Percentiles rank a stretch among this genome's conserved stretches.
Conservation (phyloP, 2,888 invertebrate species). For the Drosophila multiciliata region DNA sequence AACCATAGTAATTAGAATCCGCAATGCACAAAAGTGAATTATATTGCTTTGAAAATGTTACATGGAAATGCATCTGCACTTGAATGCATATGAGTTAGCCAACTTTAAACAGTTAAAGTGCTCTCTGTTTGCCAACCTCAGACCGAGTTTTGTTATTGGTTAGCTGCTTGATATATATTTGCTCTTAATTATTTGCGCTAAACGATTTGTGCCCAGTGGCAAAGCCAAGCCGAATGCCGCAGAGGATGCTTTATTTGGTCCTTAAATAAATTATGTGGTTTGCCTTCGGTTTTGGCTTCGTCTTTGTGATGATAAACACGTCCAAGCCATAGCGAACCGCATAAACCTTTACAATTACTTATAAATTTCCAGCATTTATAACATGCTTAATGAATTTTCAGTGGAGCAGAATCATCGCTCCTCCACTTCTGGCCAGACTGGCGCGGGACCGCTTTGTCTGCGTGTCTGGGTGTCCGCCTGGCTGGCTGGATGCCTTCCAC, state of each 20-base stretch:
- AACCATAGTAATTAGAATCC: slow-evolving; percentile 55
- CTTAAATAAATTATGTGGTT: slow-evolving; percentile 71
- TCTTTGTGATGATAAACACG: slow-evolving; percentile 73
- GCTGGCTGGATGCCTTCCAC: slow-evolving; percentile 38
- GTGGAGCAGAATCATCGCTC: slow-evolving; percentile 53
- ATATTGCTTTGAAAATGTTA: slow-evolving; percentile 51
- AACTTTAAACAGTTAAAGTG: slow-evolving; percentile 42
- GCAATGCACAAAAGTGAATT: slow-evolving; percentile 49
- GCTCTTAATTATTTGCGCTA: slow-evolving; percentile 70
- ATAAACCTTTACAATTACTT: slow-evolving; percentile 80
- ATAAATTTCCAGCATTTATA: slow-evolving; percentile 78
- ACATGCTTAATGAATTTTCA: slow-evolving; percentile 78
- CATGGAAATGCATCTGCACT: background rate
- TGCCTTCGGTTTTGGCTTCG: slow-evolving; percentile 33
- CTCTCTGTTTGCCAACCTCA: slow-evolving; percentile 37
- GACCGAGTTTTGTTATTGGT: slow-evolving; percentile 39
- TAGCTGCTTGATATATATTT: slow-evolving; percentile 60
- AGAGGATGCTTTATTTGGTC: slow-evolving; percentile 58
- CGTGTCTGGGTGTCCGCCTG: slow-evolving; percentile 30
- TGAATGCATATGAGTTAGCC: background rate
- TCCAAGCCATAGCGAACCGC: slow-evolving; percentile 69
- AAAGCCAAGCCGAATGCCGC: slow-evolving; percentile 21
- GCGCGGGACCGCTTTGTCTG: slow-evolving; percentile 13
- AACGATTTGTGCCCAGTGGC: slow-evolving; percentile 47
- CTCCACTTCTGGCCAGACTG: slow-evolving; percentile 13